Base-by-base conservation (phyloP, 2,888 invertebrate genomes). In the Brenthis daphne region DNA sequence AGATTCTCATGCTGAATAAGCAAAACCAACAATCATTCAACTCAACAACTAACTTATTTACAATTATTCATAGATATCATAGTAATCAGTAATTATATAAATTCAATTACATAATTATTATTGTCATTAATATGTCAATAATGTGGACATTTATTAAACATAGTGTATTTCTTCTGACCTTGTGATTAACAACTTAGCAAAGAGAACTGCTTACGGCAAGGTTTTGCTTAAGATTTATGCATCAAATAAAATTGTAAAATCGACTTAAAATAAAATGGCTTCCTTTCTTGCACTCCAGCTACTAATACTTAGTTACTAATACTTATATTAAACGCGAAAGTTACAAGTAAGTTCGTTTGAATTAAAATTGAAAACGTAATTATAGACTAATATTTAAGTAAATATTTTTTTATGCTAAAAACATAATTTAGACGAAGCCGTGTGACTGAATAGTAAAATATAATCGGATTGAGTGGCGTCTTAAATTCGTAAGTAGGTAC, bases 221-320 rank as follows among this genome's bases (percentile, higher is more conserved):
- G 50, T 50, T 48, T 48, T 29, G n/a, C 14, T 24, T 29, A 60
- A 29, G 60, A 60, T 50, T 60, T 29, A 12, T n/a, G 29, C 24
- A 29, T 2, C n/a, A 56, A 3, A n/a, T 37, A 20, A 60, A 50
- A n/a, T 60, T 60, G n/a, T 60, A 60, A 58, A 13, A 50, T 60
- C 37, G 24, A 29, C 48, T 48, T 24, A 48, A 50, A 29, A 29
- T 48, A 60, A 60, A 29, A 48, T 60, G 14, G 24, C 58, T 60
- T 60, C 5, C 24, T 11, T 24, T 58, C 14, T 48, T 8, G 13
- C 48, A 14, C 24, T 29, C 37, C 37, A 43, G 37, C 37, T 8
- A 8, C 8, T 37, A n/a, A n/a, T n/a, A n/a, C n/a, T n/a, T n/a
- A 11, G 1, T 1, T 11, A 8, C 8, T 43, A 3, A 1, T 11